A percentile compares a stretch with the other conserved stretches of the same genome.
phyloP scores from a whole-genome alignment of 1,140 invertebrate species.

The Drosophila micromelanica region DNA sequence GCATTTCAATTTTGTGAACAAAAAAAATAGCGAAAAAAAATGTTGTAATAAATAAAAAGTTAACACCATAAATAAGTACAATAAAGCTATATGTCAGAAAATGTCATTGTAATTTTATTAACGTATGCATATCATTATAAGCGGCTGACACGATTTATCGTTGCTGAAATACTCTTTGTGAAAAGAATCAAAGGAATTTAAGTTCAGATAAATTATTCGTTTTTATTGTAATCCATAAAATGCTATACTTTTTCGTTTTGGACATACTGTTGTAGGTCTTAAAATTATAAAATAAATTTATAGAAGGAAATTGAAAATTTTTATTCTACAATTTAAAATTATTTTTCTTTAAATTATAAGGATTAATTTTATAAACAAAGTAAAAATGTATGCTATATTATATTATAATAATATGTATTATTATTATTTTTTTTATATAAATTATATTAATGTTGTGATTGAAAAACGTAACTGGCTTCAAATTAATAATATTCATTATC shows the following conservation, averaged over 20 bases:
- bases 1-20: slow-evolving; percentile 58
- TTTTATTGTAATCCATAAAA: neutral
- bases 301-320: no score
- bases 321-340: no score
- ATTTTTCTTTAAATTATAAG: no score
- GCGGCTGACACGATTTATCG: neutral
- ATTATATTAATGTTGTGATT: no score
- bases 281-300: no score
- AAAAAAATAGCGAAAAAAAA: slow-evolving; percentile 26
- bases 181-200: neutral
- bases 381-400: no score
- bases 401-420: no score
- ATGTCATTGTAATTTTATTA: slow-evolving; percentile 54
- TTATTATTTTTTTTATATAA: no score
- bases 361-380: no score
- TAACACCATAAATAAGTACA: slow-evolving; percentile 63
- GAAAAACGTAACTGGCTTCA: no score
- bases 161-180: neutral
- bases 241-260: neutral
- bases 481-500: no score
- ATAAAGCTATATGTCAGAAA: slow-evolving; percentile 41
- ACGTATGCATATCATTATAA: slow-evolving; percentile 7
- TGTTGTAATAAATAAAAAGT: slow-evolving; percentile 56
- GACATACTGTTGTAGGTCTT: no score
- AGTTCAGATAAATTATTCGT: neutral